Base-by-base conservation (phyloP, 2,888 invertebrate genomes). In the Blastobasis adustella region DNA sequence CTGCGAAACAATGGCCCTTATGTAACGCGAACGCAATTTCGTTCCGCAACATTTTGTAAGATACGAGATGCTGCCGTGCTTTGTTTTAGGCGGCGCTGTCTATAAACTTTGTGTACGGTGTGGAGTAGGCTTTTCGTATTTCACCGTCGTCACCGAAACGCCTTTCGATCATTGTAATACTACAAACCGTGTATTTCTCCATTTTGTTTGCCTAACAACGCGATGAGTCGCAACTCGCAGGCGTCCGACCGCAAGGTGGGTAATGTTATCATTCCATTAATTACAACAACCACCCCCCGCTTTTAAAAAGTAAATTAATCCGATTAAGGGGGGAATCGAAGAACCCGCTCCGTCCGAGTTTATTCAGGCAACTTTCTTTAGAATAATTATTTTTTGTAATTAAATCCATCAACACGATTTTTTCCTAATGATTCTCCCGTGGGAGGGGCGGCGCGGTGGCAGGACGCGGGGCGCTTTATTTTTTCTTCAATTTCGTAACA, bases 351-450 rank as follows among this genome's bases (percentile, higher is more conserved):
- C 79, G 79, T 80, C 82, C 82, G 75, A 86, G 84, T 87, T 86
- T 85, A 86, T 87, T 87, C 85, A 82, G 81, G 69, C 78, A 86
- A 86, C 79, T 86, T 86, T 86, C 86, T 87, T 84, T 81, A 71
- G 82, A 85, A 86, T 88, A 87, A 88, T 88, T 87, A 88, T 88
- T 87, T 87, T 87, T 88, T 86, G 86, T 87, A 88, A 88, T 88
- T 88, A 88, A 88, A 88, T 88, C 88, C 88, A 87, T 88, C 87
- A 88, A 88, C 87, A 87, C 87, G 87, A 88, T 87, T 88, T 88
- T 87, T 87, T 88, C 84, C 79, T 88, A 88, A 87, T 87, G 87
- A 87, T 86, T 83, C 82, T 80, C 87, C 83, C 84, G 68, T 58
- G 85, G 82, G 85, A 81, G 65, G 63, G 68, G 67, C 65, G 62